Evolutionary conservation across 2,888 invertebrate genomes (phyloP).

Genomic region (Willowsia nigromaculata): DNA sequence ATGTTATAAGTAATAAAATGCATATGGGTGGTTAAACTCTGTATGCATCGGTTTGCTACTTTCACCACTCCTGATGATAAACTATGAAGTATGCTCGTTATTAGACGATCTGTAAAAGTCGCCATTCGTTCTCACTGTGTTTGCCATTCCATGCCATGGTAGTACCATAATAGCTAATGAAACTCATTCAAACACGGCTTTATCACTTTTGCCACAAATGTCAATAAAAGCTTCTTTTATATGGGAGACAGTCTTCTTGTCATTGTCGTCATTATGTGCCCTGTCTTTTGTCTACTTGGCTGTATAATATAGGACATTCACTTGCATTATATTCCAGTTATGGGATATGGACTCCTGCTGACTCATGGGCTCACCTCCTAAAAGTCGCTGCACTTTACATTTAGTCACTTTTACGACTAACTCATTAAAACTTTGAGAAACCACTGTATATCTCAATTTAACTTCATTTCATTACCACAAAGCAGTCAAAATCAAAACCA

Average conservation of each 20-base stretch:
- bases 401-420: conserved; percentile 17
- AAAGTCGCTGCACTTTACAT: conserved; percentile 22
- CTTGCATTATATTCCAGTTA: neutral
- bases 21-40: neutral
- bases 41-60: neutral
- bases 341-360: neutral
- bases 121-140: neutral
- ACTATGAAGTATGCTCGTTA: neutral
- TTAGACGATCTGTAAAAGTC: neutral
- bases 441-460: conserved; percentile 10
- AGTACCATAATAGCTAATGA: conserved; percentile 3
- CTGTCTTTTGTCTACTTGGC: neutral
- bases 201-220: conserved; percentile 12
- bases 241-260: neutral
- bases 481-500: conserved; percentile 40
- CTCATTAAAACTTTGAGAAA: conserved; percentile 32
- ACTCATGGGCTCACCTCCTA: neutral
- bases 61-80: neutral
- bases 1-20: neutral
- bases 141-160: neutral
- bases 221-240: neutral
- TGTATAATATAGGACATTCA: neutral
- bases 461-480: conserved; percentile 44
- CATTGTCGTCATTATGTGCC: neutral
- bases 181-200: conserved; percentile 16